Base-by-base conservation (phyloP, 2,888 invertebrate genomes). In the Idaea biselata region DNA sequence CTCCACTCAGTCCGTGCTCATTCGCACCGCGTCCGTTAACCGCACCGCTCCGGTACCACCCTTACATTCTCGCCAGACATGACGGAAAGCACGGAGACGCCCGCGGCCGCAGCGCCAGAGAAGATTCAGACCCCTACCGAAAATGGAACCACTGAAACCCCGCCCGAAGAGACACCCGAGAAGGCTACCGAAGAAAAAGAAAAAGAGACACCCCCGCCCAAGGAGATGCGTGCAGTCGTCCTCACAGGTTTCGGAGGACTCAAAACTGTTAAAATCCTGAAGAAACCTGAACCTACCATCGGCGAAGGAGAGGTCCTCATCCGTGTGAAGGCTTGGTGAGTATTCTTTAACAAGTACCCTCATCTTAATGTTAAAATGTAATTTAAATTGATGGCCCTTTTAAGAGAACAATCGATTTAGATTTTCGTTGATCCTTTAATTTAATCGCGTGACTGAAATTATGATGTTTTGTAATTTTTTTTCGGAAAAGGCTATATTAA, bases 251-350 rank as follows among this genome's bases (percentile, higher is more conserved):
- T 97, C 88, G 97, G 97, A 55, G 97, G 97, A 57, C 93, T 97
- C 68, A 97, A 97, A 87, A 95, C 96, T 82, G 95, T 97, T 75
- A 97, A 97, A 91, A 95, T 96, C 72, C 93, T 95, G 79, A 96
- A 95, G 87, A 96, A 96, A 82, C 96, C 96, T 31, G 96, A 97
- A 83, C 96, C 96, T 55, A 89, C 94, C 73, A 83, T 94, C 63
- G 93, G 90, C 74, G 95, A 96, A 82, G 96, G 96, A 75, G 95
- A 97, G 87, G 96, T 97, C 68, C 93, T 97, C 66, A 96, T 97
- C 80, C 94, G 96, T 73, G 97, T 97, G 63, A 96, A 96, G 87
- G 96, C 97, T 79, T 97, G 97, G 97, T 97, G 81, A 96, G 97
- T 95, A 67, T 68, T 68, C 63, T 68, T 67, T 11, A 11, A 44